These are phyloP conservation scores for Hecatera dysodea DNA, from an alignment of 2,888 invertebrate species.

Conservation along the genomic window DNA sequence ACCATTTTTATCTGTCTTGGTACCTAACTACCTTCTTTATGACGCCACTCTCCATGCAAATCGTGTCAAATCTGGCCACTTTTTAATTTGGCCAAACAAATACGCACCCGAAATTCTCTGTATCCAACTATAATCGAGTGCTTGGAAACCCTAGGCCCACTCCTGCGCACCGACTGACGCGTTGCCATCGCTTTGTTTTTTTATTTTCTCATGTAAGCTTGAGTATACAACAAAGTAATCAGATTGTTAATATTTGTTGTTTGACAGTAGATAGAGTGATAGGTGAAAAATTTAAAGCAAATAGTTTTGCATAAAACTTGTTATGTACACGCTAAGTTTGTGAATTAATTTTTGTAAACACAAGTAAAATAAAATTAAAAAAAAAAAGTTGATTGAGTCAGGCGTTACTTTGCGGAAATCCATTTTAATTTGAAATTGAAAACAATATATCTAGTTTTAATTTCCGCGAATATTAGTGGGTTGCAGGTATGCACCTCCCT, in stretches of 20 bases:
- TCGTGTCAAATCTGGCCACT: neutral
- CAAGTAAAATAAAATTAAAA: neutral
- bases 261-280: slow-evolving; percentile 27
- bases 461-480: no score
- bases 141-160: slow-evolving; percentile 53
- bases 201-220: slow-evolving; percentile 58
- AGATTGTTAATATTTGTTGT: slow-evolving; percentile 51
- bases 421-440: no score
- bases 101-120: neutral
- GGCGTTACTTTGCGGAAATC: no score
- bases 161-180: slow-evolving; percentile 64
- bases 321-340: neutral
- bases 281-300: neutral
- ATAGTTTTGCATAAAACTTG: slow-evolving; percentile 13
- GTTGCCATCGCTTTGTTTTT: slow-evolving; percentile 66
- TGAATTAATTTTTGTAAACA: neutral
- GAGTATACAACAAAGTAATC: slow-evolving; percentile 49
- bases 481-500: no score
- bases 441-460: no score
- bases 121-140: neutral
- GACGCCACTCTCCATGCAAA: neutral
- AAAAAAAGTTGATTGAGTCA: no score
- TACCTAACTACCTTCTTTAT: neutral
- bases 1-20: no score
- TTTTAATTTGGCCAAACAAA: neutral